Base-by-base conservation (phyloP, 1,140 invertebrate species). In the Ceratosolen fusciceps region DNA sequence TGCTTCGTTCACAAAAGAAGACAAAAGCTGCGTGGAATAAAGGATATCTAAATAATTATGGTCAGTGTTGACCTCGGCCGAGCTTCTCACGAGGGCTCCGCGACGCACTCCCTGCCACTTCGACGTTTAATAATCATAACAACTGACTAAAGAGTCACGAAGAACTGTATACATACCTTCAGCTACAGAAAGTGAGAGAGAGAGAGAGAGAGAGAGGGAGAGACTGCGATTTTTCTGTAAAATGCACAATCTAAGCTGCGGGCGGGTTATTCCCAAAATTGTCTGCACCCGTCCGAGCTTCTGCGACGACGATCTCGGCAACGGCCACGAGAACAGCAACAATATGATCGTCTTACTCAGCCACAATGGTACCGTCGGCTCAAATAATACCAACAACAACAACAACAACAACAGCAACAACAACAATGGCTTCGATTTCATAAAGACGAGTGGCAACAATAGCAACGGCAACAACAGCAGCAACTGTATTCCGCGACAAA, bases 251-350 rank as follows among this genome's bases (percentile, higher is more conserved):
- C 19, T 49, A 14, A n/a, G 34, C 58, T 84, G 81, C 73, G 82
- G 85, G 62, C 82, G 84, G 72, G 84, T 85, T 74, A 86, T 88
- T 82, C 87, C 87, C 37, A 85, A 82, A 77, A 87, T 88, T 70
- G 84, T 88, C 29, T 88, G 83, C 68, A 87, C 87, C 0, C 83
- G 85, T 65, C 82, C 86, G 37, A 86, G 84, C 82, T 85, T 86
- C 60, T 84, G 83, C 58, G 86, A 87, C 14, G 80, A 83, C 73
- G 77, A 83, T 26, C n/a, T 54, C 8, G 68, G 67, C 34, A n/a
- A 24, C 14, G 62, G n/a, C 24, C 1, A 4, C 39, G 43, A 39
- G 5, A 37, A 8, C 62, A 67, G 24, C 34, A 67, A 39, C 37
- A 67, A 12, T 54, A 54, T 8, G 16, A 54, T 8, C 52, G 21